Evolutionary conservation across 2,797 vertebrate species (phyloP).

Genomic region (Allobates femoralis): DNA sequence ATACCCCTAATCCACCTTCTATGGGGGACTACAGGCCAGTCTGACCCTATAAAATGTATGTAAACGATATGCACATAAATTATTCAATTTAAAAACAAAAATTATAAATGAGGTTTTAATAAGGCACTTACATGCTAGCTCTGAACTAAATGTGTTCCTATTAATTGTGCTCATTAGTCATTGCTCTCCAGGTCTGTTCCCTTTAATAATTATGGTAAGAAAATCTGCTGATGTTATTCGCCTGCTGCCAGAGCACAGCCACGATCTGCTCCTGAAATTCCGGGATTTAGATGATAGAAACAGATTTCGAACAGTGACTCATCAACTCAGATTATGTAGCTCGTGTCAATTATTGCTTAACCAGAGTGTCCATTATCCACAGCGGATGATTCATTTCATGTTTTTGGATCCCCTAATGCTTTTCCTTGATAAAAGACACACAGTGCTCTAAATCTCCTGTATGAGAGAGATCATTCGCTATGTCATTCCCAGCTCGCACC

Average conservation of each 20-base stretch:
- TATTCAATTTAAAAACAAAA: not conserved
- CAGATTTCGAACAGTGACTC: constrained; percentile 54
- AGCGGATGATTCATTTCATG: constrained; percentile 49
- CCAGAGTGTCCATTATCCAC: constrained; percentile 53
- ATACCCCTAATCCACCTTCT: too few species aligned
- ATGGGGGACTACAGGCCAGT: not conserved
- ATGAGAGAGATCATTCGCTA: constrained; percentile 20
- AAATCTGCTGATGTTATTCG: constrained; percentile 56
- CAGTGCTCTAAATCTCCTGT: constrained; percentile 21
- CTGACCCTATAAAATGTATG: not conserved
- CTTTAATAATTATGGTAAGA: constrained; percentile 51
- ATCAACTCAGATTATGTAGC: constrained; percentile 43
- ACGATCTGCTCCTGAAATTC: constrained; percentile 23
- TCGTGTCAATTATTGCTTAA: constrained; percentile 57
- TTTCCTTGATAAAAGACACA: constrained; percentile 43
- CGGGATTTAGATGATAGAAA: constrained; percentile 46
- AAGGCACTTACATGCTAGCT: constrained; percentile 5
- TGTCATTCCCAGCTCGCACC: not conserved
- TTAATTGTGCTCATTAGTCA: constrained; percentile 52
- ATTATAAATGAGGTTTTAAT: constrained; percentile 6
- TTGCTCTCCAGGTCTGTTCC: constrained; percentile 36
- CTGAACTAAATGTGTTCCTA: constrained; percentile 32
- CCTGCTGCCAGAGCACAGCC: constrained; percentile 39
- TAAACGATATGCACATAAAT: not conserved
- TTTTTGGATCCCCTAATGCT: constrained; percentile 54